These are phyloP conservation scores for Drosophila robusta DNA, from an alignment of 2,888 invertebrate genomes.

Conservation along the genomic window DNA sequence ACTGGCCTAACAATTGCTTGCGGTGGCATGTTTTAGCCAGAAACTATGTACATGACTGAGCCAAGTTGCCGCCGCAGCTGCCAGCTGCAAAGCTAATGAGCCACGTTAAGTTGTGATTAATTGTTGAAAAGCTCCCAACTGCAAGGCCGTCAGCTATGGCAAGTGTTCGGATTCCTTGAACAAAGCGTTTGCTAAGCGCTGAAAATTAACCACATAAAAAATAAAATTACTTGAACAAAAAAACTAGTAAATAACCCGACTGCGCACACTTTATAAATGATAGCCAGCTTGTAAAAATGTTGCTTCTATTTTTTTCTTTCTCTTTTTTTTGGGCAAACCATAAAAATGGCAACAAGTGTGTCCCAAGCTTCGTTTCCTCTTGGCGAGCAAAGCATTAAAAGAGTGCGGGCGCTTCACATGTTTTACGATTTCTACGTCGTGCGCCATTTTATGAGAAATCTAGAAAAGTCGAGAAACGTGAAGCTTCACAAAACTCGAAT, in stretches of 20 bases:
- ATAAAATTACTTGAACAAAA: slow-evolving; percentile 14
- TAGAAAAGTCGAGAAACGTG: neutral
- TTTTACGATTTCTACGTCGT: slow-evolving; percentile 39
- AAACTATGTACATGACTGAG: slow-evolving; percentile 10
- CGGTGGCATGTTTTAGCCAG: slow-evolving; percentile 5
- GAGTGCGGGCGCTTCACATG: slow-evolving; percentile 51
- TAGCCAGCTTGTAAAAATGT: slow-evolving; percentile 19
- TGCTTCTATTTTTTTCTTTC: slow-evolving; percentile 21
- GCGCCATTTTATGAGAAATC: slow-evolving; percentile 32
- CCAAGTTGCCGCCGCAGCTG: slow-evolving; percentile 23
- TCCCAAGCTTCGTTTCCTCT: slow-evolving; percentile 44
- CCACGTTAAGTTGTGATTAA: slow-evolving; percentile 51
- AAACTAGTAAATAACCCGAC: slow-evolving; percentile 12
- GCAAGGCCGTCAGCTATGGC: slow-evolving; percentile 39
- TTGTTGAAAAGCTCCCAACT: slow-evolving; percentile 27
- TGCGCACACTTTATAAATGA: slow-evolving; percentile 26
- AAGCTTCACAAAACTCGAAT: slow-evolving; percentile 5
- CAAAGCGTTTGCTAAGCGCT: slow-evolving; percentile 36
- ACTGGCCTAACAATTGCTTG: slow-evolving; percentile 27
- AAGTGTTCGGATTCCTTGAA: slow-evolving; percentile 46
- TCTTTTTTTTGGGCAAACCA: slow-evolving; percentile 30
- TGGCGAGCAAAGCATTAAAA: slow-evolving; percentile 45
- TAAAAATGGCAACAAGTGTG: slow-evolving; percentile 59
- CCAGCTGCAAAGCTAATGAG: slow-evolving; percentile 48
- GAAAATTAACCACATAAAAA: slow-evolving; percentile 31